A percentile compares a stretch with the other conserved stretches of the same genome.
These are phyloP conservation scores for Chrysopa pallens DNA, from an alignment of 1,140 invertebrate species.

Conservation along the genomic window DNA sequence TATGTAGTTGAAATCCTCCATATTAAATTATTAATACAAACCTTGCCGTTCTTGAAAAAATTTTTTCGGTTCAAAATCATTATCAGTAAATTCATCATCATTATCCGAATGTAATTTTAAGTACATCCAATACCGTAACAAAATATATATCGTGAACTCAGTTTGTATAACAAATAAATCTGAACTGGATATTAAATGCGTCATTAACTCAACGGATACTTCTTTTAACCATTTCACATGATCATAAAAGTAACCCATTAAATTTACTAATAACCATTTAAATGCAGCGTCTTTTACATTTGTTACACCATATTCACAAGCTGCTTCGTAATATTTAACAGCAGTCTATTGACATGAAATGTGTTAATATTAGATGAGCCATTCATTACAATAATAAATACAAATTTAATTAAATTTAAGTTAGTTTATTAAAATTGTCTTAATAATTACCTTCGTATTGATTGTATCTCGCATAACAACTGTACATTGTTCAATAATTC, in stretches of 20 bases:
- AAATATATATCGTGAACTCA: slow-evolving; percentile 60
- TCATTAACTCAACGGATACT: slow-evolving; percentile 46
- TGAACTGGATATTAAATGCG: slow-evolving; percentile 38
- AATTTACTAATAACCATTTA: slow-evolving; percentile 50
- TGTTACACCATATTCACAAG: slow-evolving; percentile 45
- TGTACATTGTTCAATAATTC: slow-evolving; percentile 53
- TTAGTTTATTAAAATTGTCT: too few relatives aligned
- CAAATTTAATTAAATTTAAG: too few relatives aligned
- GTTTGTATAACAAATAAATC: slow-evolving; percentile 62
- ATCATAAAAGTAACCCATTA: slow-evolving; percentile 37
- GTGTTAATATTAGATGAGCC: too few relatives aligned
- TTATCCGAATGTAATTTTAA: slow-evolving; percentile 23
- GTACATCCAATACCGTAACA: slow-evolving; percentile 51
- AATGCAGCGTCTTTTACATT: slow-evolving; percentile 40
- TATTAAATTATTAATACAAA: too few relatives aligned
- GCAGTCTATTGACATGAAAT: slow-evolving; percentile 33
- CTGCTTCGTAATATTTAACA: slow-evolving; percentile 46
- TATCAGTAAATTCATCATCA: slow-evolving; percentile 5
- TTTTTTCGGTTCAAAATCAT: slow-evolving; percentile 16
- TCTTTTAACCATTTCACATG: slow-evolving; percentile 33
- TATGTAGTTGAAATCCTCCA: too few relatives aligned
- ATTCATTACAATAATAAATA: too few relatives aligned
- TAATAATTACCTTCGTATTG: slow-evolving; percentile 29
- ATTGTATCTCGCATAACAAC: slow-evolving; percentile 62
- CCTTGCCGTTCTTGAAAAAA: slow-evolving; percentile 26